Evolutionary conservation across 2,888 invertebrate genomes (phyloP).

Genomic region (Metellina segmentata): DNA sequence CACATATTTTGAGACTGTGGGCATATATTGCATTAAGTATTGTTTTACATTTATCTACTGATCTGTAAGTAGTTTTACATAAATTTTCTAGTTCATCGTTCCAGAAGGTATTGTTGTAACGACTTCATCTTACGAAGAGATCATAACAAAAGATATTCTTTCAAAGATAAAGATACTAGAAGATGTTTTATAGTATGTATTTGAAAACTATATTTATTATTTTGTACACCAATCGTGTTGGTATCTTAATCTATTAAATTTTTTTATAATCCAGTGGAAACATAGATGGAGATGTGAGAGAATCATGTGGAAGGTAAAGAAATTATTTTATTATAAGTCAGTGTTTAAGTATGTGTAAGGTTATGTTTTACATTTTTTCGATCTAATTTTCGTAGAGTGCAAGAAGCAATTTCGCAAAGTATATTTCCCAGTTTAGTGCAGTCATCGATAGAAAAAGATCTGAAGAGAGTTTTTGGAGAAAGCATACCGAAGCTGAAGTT

Average conservation of each 20-base stretch:
- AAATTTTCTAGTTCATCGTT: slow-evolving; percentile 51
- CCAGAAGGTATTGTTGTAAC: slow-evolving; percentile 62
- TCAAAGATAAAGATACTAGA: slow-evolving; percentile 29
- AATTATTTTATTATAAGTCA: too few relatives aligned
- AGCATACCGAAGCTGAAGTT: background rate
- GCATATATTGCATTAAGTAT: too few relatives aligned
- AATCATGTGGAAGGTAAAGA: slow-evolving; percentile 42
- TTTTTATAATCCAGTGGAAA: slow-evolving; percentile 24
- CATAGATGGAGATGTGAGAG: slow-evolving; percentile 37
- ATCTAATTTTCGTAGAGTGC: slow-evolving; percentile 21
- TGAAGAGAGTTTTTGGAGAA: slow-evolving; percentile 28
- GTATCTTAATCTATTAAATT: background rate
- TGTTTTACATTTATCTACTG: too few relatives aligned
- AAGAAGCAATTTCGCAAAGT: slow-evolving; percentile 3
- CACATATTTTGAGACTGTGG: too few relatives aligned
- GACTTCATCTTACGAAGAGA: slow-evolving; percentile 38
- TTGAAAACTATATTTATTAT: too few relatives aligned
- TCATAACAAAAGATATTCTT: slow-evolving; percentile 31
- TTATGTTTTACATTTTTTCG: background rate
- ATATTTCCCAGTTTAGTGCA: background rate
- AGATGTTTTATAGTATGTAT: slow-evolving; percentile 52
- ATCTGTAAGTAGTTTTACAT: too few relatives aligned
- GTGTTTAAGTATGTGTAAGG: background rate
- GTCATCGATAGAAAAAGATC: background rate
- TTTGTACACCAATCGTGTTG: too few relatives aligned